Percentiles rank a stretch among this genome's conserved stretches.
phyloP scores from a whole-genome alignment of 2,888 invertebrate genomes.

The Liodrosophila aerea region DNA sequence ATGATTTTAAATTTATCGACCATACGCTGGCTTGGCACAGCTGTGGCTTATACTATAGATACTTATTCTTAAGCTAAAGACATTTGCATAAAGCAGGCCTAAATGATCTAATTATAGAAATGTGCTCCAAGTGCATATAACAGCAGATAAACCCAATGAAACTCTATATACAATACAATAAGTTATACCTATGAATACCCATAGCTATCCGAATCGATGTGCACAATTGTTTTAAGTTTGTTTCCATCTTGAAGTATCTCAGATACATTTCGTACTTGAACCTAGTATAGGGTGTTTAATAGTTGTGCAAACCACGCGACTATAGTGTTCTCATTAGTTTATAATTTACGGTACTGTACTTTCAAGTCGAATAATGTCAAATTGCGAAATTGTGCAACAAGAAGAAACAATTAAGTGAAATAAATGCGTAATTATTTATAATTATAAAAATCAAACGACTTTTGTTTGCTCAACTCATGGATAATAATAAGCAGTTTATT shows the following conservation, averaged over 20 bases:
- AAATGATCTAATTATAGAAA: neutral
- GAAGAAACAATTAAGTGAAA: neutral
- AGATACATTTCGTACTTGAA: conserved; percentile 5
- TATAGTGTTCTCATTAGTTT: conserved; percentile 36
- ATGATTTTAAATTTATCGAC: neutral
- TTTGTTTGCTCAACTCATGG: conserved; percentile 44
- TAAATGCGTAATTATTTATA: neutral
- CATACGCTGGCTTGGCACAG: conserved; percentile 8
- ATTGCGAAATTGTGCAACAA: conserved; percentile 44
- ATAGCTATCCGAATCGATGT: conserved; percentile 12
- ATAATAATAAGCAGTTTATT: conserved; percentile 30
- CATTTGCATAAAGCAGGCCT: conserved; percentile 10
- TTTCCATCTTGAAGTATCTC: conserved; percentile 2
- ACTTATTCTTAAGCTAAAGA: neutral
- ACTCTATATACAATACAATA: conserved; percentile 2
- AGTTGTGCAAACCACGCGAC: conserved; percentile 22
- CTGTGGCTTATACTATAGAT: neutral
- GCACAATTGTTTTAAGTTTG: conserved; percentile 9
- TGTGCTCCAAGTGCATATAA: conserved; percentile 30
- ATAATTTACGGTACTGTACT: conserved; percentile 12
- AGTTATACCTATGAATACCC: neutral
- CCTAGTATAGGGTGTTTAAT: conserved; percentile 20
- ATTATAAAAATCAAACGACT: neutral
- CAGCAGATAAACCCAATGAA: neutral
- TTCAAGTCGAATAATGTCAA: conserved; percentile 40